These are phyloP conservation scores for Orthonychiurus folsomi DNA, from an alignment of 2,888 invertebrate genomes.

Conservation along the genomic window DNA sequence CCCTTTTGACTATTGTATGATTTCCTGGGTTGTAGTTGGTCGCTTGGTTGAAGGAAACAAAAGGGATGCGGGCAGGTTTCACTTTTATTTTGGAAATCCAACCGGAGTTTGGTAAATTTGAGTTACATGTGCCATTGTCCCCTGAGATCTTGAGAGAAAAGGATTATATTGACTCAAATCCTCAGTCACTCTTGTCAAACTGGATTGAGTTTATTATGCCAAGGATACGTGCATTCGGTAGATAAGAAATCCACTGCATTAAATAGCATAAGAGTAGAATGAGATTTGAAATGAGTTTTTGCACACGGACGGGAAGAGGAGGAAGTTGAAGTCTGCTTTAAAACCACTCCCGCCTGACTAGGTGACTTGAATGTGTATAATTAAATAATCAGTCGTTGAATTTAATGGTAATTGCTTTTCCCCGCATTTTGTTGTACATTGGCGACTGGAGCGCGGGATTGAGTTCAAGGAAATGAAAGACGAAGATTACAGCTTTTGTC, in stretches of 20 bases:
- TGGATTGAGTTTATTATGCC: neutral
- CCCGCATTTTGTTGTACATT: slow-evolving; percentile 1
- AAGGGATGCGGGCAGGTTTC: no score
- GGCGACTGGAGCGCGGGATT: neutral
- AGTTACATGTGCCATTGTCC: neutral
- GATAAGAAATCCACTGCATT: neutral
- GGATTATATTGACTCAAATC: neutral
- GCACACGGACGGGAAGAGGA: no score
- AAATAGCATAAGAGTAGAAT: no score
- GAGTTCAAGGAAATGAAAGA: neutral
- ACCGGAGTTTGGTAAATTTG: no score
- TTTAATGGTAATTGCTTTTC: slow-evolving; percentile 39
- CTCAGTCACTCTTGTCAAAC: neutral
- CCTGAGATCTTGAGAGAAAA: neutral
- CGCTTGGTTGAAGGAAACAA: no score
- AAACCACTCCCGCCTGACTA: no score
- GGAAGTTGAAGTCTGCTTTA: no score
- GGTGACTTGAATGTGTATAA: slow-evolving; percentile 9
- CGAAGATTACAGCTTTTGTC: neutral
- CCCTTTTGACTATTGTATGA: no score
- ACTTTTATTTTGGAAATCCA: no score
- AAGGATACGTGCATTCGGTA: neutral
- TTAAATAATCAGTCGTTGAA: slow-evolving; percentile 33
- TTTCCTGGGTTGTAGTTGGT: no score
- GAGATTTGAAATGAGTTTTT: neutral